Conservation (phyloP, 2,113 vertebrate species). For the Pongo abelii region DNA sequence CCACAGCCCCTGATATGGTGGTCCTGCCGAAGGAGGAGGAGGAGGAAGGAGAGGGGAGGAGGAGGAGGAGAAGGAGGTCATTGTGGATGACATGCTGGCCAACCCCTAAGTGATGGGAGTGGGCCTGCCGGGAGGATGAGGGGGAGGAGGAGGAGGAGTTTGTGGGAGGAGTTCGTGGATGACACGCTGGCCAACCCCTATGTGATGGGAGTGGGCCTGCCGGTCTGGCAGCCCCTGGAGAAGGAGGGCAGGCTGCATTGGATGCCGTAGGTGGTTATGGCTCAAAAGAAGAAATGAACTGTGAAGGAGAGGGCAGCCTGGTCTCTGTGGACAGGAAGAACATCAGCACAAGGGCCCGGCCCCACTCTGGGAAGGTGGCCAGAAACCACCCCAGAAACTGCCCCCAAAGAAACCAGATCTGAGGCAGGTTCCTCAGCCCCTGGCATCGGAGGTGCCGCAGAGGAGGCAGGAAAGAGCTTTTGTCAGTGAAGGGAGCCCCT, state of each 20-base stretch:
- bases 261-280: slow-evolving; percentile 18
- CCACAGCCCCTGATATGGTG: slow-evolving; percentile 70
- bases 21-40: neutral
- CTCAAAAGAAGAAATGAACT: slow-evolving; percentile 83
- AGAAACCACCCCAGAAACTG: slow-evolving; percentile 79
- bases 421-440: slow-evolving; percentile 84
- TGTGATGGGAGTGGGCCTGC: slow-evolving; percentile 68
- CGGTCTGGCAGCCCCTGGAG: slow-evolving; percentile 61
- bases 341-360: slow-evolving; percentile 90
- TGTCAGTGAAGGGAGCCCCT: slow-evolving; percentile 81
- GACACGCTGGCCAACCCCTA: no score
- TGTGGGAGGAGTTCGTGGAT: no score
- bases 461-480: slow-evolving; percentile 81
- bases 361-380: slow-evolving; percentile 93
- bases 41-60: no score
- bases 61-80: no score
- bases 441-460: slow-evolving; percentile 64
- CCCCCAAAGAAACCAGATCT: slow-evolving; percentile 92
- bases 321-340: slow-evolving; percentile 88
- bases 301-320: slow-evolving; percentile 87
- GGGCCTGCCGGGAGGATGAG: no score
- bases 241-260: neutral
- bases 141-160: no score
- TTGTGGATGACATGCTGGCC: no score
- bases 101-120: no score